Evolutionary conservation across 2,888 invertebrate species (phyloP), one percentile per base, ranked within the genome.

Genomic region (Drosophila neonasuta): DNA sequence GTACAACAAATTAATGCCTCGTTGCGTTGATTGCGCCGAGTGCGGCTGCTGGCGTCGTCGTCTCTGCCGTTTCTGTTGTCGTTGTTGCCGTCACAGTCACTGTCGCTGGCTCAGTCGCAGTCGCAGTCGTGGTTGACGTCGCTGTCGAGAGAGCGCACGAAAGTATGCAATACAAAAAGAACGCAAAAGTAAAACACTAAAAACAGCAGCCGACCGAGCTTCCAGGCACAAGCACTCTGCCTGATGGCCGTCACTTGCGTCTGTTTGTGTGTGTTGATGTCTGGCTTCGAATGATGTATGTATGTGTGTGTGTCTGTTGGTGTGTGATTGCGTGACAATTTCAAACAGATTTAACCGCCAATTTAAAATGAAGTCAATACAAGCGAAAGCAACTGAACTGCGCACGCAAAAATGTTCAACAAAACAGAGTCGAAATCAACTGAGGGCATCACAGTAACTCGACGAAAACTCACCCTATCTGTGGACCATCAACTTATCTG

Each of bases 1-100:
- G 83, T 86, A 87, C 83, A 88, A 88, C 83, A 88, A 88, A 88
- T 88, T 89, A 88, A 88, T 86, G 89, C 86, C 79, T 86, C 79
- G 84, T 78, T 88, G 88, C 89, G 84, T 87, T 88, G 86, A 88
- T 89, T 89, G 88, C 75, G 79, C 60, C 72, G 71, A 69, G 70
- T 71, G 72, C 62, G 66, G 67, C 69, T 54, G 71, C 49, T 41
- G 67, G 46, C 44, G 42, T 29, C 29, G 62, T 63, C 45, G 63
- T 50, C 41, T 42, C 68, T 49, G 71, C 46, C 42, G 67, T 52
- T 41, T 34, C 15, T 15, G 62, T 57, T 36, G 63, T 30, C 7
- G 59, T 57, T 46, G 49, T 46, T 17, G 63, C 57, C 44, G 56
- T 52, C 7, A 50, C 13, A 13, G 66, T 61, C 44, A 44, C 32